Evolutionary conservation across 2,888 invertebrate species (phyloP).

Genomic region (Capitulum mitella): DNA sequence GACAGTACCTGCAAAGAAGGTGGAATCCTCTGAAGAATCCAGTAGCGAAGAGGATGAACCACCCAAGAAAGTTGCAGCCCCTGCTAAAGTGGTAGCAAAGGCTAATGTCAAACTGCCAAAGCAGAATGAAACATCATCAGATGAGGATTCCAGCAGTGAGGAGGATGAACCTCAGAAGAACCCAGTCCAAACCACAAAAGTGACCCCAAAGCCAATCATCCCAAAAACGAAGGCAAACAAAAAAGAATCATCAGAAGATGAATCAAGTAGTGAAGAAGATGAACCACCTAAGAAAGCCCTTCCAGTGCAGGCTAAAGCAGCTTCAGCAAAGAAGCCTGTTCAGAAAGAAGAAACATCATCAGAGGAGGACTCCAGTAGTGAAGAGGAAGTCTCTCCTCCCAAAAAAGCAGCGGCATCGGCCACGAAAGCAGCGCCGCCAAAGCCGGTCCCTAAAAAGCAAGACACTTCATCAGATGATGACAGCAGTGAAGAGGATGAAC

Average conservation of each 20-base stretch:
- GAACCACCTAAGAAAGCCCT: not conserved
- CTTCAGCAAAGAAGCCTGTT: not conserved
- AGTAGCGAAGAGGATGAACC: not conserved
- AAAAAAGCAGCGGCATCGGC: not conserved
- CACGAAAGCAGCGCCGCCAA: not conserved
- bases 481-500: not conserved
- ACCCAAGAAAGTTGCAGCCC: not conserved
- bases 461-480: not conserved
- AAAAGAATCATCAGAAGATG: no score
- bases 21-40: not conserved
- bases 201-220: no score
- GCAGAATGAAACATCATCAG: not conserved
- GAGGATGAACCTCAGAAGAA: not conserved
- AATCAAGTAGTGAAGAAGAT: no score
- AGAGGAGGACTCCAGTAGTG: not conserved
- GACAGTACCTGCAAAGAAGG: not conserved
- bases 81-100: not conserved
- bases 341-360: not conserved
- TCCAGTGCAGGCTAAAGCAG: not conserved
- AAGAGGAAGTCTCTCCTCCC: not conserved
- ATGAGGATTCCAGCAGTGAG: not conserved
- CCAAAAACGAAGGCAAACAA: no score
- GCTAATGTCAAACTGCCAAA: not conserved
- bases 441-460: not conserved
- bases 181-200: not conserved